phyloP scores from a whole-genome alignment of 1,140 invertebrate genomes.

The Bombyx mori region DNA sequence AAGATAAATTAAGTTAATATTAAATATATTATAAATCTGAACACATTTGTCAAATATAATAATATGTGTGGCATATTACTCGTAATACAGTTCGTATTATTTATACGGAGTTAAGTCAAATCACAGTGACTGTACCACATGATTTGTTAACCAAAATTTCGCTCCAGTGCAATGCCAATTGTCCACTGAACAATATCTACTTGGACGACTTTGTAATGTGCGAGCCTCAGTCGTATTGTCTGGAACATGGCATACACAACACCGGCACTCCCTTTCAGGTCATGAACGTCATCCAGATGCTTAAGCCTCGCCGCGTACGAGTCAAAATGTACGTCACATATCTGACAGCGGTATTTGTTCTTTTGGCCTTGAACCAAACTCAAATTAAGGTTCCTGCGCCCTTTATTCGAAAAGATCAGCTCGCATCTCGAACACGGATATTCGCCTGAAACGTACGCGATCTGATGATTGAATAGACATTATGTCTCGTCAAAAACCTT shows the following conservation, averaged over 20 bases:
- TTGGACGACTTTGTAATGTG: slow-evolving; percentile 38
- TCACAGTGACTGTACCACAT: no score
- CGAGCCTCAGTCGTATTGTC: slow-evolving; percentile 25
- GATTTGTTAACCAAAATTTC: no score
- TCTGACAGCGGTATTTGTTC: slow-evolving; percentile 37
- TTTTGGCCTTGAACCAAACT: slow-evolving; percentile 27
- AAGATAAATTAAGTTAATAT: no score
- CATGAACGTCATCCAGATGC: slow-evolving; percentile 37
- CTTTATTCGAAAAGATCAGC: slow-evolving; percentile 71
- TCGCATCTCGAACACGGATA: slow-evolving; percentile 83
- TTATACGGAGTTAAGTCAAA: no score
- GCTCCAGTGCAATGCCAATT: no score
- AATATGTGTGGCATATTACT: no score
- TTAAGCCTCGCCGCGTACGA: slow-evolving; percentile 35
- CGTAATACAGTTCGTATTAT: no score
- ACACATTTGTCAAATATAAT: no score
- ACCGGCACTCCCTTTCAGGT: slow-evolving; percentile 38
- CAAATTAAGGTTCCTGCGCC: slow-evolving; percentile 26
- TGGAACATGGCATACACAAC: slow-evolving; percentile 35
- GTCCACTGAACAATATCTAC: background rate
- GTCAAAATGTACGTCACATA: slow-evolving; percentile 31
- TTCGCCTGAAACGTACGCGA: slow-evolving; percentile 59
- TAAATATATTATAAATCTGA: no score
- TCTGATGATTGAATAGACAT: slow-evolving; percentile 63
- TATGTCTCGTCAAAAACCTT: slow-evolving; percentile 71